Base-by-base conservation (phyloP, 2,797 vertebrate species). In the Sibirionetta formosa region DNA sequence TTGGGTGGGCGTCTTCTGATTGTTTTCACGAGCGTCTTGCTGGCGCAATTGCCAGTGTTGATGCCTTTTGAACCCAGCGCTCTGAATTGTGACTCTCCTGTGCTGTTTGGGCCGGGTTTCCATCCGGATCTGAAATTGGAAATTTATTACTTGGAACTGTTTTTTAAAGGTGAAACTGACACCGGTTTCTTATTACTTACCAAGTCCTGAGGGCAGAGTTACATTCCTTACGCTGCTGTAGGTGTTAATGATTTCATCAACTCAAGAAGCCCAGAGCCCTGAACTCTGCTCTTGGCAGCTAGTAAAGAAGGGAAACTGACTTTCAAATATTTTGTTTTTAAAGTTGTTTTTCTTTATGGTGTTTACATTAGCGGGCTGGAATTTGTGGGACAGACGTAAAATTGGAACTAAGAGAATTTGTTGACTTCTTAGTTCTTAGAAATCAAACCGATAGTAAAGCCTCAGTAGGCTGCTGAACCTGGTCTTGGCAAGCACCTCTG, bases 221-320 rank as follows among this genome's bases (percentile, higher is more conserved):
- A 90, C 94, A 90, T 96, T 96, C 94, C 93, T 96, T 75, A 94
- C 2, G 1, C 80, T 94, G 95, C 95, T 96, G 89, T 95, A 93
- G 85, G 96, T 96, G 96, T 96, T 96, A 96, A 96, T 96, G 91
- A 94, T 94, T 97, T 96, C 85, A 94, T 96, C 91, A 94, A 66
- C 66, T 93, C 11, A 8, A 94, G 82, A 93, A 96, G 85, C 66
- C 58, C 35, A n/a, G 66, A 51, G 38, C 70, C 56, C 73, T 94
- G 91, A 96, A 94, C 94, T 94, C 87, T 90, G 70, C 66, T 93
- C 38, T 92, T 96, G 95, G 93, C 91, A 93, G 89, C 85, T 88
- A 91, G 61, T 95, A 86, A 94, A 93, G 85, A 86, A 78, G 50
- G 79, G 79, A 92, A 96, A 86, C 64, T 86, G 69, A 81, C 82